Base-by-base conservation (phyloP, 2,888 invertebrate species). In the Macrophya alboannulata region DNA sequence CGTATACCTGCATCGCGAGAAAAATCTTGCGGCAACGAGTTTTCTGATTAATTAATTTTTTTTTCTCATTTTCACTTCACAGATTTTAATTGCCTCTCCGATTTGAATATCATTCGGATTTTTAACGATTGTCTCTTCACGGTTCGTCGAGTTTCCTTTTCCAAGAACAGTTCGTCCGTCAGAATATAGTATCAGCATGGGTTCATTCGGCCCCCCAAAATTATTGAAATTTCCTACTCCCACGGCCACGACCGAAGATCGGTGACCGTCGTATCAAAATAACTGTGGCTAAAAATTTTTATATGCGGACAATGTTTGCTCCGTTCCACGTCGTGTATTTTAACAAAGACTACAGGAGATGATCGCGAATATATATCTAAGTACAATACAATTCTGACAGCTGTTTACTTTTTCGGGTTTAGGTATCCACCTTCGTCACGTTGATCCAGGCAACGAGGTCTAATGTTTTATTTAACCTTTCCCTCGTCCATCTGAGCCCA, bases 61-160 rank as follows among this genome's bases (percentile, higher is more conserved):
- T n/a, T n/a, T n/a, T n/a, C n/a, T n/a, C n/a, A n/a, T n/a, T n/a
- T 31, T 74, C 45, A 74, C 21, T 21, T 43, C 72, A 10, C 21
- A 10, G 45, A 12, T 12, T 74, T 74, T 45, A 17, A 74, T 45
- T 74, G 72, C 72, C 45, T 45, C 72, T 43, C 45, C 72, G 21
- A 74, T 74, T 74, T 45, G n/a, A 45, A 74, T n/a, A 37, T 55
- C 25, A 31, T 10, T 55, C 15, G 48, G n/a, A 77, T 77, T 77
- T 77, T 77, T 77, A 51, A 77, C 55, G 51, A 77, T 77, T 51
- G 25, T 37, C 55, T 77, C 77, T 55, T 55, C 55, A 37, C 31
- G n/a, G n/a, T 55, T 51, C 51, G 37, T 51, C 77, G 77, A 51
- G 31, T 55, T 77, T 55, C 77, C 37, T 31, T 55, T 31, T 37